phyloP scores from a whole-genome alignment of 2,113 vertebrate genomes.

The Lasiurus borealis region DNA sequence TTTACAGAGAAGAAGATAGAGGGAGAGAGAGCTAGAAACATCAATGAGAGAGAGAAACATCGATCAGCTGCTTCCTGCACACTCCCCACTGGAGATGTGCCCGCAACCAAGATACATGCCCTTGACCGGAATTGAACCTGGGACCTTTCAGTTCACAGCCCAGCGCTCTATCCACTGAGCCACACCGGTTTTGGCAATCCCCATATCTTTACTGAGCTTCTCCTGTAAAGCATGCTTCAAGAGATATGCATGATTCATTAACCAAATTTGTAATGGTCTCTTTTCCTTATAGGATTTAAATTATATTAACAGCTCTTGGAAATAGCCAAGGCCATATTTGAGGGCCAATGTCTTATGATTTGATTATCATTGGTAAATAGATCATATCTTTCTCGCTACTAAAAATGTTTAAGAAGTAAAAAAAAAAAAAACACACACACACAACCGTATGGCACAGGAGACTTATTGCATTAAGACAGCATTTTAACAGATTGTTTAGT shows the following conservation, averaged over 20 bases:
- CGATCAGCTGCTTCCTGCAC: no score
- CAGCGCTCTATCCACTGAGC: no score
- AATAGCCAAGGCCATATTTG: constrained; percentile 59
- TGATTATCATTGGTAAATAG: constrained; percentile 81
- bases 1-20: no score
- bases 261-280: constrained; percentile 58
- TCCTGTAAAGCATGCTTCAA: neutral
- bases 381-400: constrained; percentile 69
- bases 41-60: no score
- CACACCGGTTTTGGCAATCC: no score
- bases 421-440: no score
- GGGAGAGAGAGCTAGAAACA: no score
- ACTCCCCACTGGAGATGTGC: no score
- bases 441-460: constrained; percentile 74
- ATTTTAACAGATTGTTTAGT: constrained; percentile 91
- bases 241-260: neutral
- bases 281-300: constrained; percentile 67
- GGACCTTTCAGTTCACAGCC: no score
- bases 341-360: constrained; percentile 76
- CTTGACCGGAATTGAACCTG: no score
- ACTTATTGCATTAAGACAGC: constrained; percentile 89
- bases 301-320: constrained; percentile 57
- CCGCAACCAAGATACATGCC: no score
- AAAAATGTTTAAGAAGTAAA: constrained; percentile 80
- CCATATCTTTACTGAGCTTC: neutral